Evolutionary conservation across 2,888 invertebrate genomes (phyloP).

Genomic region (Zaprionus bogoriensis): DNA sequence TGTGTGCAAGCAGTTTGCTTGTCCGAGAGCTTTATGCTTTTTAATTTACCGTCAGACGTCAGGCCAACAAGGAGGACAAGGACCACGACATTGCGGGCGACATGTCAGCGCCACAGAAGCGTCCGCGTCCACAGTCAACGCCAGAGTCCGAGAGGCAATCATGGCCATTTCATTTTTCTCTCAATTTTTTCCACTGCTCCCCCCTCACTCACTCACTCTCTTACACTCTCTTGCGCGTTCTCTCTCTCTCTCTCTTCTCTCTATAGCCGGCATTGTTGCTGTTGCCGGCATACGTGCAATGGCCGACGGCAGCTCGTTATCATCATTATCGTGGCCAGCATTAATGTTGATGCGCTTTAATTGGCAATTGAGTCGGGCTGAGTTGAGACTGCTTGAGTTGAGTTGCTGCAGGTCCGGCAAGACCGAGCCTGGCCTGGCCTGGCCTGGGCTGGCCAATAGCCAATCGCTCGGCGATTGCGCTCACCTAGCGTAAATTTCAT

Average conservation of each 20-base stretch:
- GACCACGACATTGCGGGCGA: conserved; percentile 62
- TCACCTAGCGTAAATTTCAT: conserved; percentile 45
- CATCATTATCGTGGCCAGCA: conserved; percentile 67
- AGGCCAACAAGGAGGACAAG: conserved; percentile 48
- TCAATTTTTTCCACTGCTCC: conserved; percentile 1
- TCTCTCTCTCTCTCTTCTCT: neutral
- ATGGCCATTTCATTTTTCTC: conserved; percentile 32
- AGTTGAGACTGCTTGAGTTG: too few relatives aligned
- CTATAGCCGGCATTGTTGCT: conserved; percentile 42
- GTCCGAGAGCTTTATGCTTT: conserved; percentile 66
- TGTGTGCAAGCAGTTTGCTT: conserved; percentile 35
- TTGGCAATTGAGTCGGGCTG: conserved; percentile 73
- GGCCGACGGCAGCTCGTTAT: conserved; percentile 68
- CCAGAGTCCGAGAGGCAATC: conserved; percentile 43
- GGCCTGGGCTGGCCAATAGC: neutral
- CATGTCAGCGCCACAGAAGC: conserved; percentile 62
- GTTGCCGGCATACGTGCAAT: conserved; percentile 64
- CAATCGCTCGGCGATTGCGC: conserved; percentile 50
- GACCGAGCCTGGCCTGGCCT: neutral
- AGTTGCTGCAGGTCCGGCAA: conserved; percentile 49
- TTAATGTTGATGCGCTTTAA: conserved; percentile 72
- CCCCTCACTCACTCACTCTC: neutral
- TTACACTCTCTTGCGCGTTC: neutral
- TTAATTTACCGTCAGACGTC: conserved; percentile 76
- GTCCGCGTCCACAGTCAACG: conserved; percentile 35